Evolutionary conservation across 2,888 invertebrate genomes (phyloP).

Genomic region (Zelleria hepariella): DNA sequence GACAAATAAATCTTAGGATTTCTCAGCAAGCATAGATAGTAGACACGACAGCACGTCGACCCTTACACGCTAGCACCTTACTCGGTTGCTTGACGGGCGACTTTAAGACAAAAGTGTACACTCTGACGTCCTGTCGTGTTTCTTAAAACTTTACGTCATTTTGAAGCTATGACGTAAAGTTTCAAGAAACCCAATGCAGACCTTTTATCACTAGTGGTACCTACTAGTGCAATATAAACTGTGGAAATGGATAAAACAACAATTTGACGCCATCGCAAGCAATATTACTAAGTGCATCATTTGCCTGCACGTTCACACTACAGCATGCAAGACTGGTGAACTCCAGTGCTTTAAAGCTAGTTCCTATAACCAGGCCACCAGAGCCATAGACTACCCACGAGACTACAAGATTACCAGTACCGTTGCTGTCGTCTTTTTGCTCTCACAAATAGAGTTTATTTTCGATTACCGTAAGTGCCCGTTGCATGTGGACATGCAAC

Average conservation of each 20-base stretch:
- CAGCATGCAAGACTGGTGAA: not conserved
- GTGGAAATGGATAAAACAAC: constrained; percentile 25
- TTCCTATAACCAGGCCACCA: not conserved
- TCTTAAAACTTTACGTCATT: no score
- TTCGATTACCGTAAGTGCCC: not conserved
- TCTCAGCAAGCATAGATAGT: no score
- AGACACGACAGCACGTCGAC: no score
- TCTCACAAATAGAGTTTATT: not conserved
- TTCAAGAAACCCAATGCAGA: not conserved
- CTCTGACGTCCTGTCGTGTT: no score
- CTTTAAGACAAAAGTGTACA: no score
- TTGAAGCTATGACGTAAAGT: not conserved
- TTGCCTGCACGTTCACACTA: constrained; percentile 16
- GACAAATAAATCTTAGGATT: no score
- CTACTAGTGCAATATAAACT: not conserved
- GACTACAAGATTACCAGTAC: not conserved
- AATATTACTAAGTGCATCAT: constrained; percentile 53
- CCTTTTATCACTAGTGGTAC: not conserved
- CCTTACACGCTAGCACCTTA: no score
- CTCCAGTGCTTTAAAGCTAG: not conserved
- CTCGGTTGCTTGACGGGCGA: no score
- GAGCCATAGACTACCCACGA: not conserved
- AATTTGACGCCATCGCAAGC: constrained; percentile 29
- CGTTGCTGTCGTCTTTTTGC: not conserved
- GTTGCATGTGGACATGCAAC: not conserved